phyloP scores from a whole-genome alignment of 1,140 invertebrate species.

The Pygmarrhopalites habei region DNA sequence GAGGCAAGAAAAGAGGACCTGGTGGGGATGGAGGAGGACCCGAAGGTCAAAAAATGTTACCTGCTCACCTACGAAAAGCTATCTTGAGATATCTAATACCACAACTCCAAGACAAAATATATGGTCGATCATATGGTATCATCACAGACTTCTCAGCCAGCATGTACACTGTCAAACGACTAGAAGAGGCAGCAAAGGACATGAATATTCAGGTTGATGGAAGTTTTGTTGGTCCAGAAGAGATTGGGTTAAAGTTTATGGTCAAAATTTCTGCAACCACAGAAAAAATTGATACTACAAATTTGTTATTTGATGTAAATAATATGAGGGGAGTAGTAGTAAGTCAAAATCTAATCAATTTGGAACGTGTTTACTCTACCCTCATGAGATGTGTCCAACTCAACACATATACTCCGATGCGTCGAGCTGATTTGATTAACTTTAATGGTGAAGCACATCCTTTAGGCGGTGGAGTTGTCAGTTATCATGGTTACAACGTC shows the following conservation, averaged over 20 bases:
- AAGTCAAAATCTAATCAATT: background rate
- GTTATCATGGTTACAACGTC: conserved; percentile 10
- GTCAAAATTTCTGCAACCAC: background rate
- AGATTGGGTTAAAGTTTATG: background rate
- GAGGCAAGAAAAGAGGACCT: background rate
- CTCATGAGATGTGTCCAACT: conserved; percentile 1
- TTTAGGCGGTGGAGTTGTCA: conserved; percentile 15
- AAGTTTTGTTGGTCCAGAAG: background rate
- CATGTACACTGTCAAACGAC: background rate
- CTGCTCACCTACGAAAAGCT: background rate
- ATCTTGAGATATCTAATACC: background rate
- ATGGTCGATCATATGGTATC: background rate
- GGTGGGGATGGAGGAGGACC: background rate
- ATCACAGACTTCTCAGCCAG: background rate
- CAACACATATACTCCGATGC: conserved; percentile 4
- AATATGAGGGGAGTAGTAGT: background rate
- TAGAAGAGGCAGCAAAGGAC: background rate
- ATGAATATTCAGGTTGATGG: background rate
- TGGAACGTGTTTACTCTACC: conserved; percentile 13
- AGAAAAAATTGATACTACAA: conserved; percentile 1
- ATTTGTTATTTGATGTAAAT: background rate
- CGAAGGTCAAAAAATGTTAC: background rate
- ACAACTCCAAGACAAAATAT: background rate
- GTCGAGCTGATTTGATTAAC: conserved; percentile 7
- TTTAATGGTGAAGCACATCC: background rate